These are phyloP conservation scores for Laothoe populi DNA, from an alignment of 2,888 invertebrate species.

Conservation along the genomic window DNA sequence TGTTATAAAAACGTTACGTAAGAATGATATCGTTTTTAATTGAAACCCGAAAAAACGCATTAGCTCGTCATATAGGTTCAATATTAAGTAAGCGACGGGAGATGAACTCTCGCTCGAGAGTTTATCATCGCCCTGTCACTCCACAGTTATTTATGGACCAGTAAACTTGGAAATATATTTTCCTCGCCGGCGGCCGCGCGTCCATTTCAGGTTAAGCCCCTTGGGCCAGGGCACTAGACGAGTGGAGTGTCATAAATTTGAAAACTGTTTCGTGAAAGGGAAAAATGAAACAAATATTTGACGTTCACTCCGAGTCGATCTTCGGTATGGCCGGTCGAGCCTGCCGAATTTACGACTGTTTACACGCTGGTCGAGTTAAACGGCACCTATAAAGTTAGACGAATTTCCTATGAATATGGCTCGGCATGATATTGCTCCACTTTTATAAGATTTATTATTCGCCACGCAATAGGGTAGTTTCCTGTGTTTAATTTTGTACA, in stretches of 20 bases:
- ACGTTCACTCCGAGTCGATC: slow-evolving; percentile 60
- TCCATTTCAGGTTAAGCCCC: slow-evolving; percentile 84
- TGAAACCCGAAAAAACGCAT: slow-evolving; percentile 55
- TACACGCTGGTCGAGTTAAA: slow-evolving; percentile 49
- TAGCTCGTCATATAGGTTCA: slow-evolving; percentile 62
- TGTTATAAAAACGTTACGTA: background rate
- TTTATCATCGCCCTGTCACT: slow-evolving; percentile 84
- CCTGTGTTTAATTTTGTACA: too few relatives aligned
- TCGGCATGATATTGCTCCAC: slow-evolving; percentile 1
- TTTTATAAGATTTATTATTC: slow-evolving; percentile 30
- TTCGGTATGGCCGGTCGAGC: slow-evolving; percentile 49
- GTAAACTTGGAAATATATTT: slow-evolving; percentile 85
- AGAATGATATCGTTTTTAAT: slow-evolving; percentile 27
- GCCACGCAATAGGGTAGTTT: too few relatives aligned
- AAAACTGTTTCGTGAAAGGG: slow-evolving; percentile 78
- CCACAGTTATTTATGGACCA: slow-evolving; percentile 82
- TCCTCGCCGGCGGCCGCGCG: slow-evolving; percentile 76
- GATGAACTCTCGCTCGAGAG: slow-evolving; percentile 77
- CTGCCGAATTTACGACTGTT: slow-evolving; percentile 54
- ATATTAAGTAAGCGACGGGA: slow-evolving; percentile 77
- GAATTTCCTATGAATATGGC: slow-evolving; percentile 34
- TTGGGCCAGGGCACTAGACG: slow-evolving; percentile 79
- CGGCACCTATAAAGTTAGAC: slow-evolving; percentile 35
- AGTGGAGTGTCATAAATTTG: slow-evolving; percentile 84
- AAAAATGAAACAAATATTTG: slow-evolving; percentile 78